phyloP scores from a whole-genome alignment of 2,797 vertebrate species.

The Ataeniobius toweri region DNA sequence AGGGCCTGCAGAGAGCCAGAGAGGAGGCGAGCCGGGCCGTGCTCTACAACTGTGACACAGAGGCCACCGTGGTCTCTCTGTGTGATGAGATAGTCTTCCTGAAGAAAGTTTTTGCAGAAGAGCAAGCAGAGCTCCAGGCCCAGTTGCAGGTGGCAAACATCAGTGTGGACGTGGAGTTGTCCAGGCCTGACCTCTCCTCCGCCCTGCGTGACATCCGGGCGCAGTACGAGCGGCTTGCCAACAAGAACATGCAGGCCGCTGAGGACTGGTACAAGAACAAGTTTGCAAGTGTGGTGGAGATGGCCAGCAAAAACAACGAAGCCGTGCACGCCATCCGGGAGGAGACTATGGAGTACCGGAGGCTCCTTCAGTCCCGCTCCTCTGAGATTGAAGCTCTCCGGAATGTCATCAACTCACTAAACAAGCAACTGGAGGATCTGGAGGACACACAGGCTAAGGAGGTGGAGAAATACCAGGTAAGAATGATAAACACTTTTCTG shows the following conservation, averaged over 20 bases:
- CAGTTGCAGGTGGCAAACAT: constrained; percentile 80
- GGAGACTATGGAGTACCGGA: constrained; percentile 86
- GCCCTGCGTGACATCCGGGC: constrained; percentile 83
- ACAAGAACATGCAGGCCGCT: constrained; percentile 83
- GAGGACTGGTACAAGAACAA: constrained; percentile 86
- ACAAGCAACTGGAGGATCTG: constrained; percentile 81
- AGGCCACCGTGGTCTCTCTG: constrained; percentile 78
- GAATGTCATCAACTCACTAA: constrained; percentile 83
- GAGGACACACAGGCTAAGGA: constrained; percentile 83
- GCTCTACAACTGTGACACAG: constrained; percentile 74
- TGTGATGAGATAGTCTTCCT: constrained; percentile 80
- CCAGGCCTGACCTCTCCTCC: constrained; percentile 82
- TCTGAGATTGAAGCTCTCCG: constrained; percentile 85
- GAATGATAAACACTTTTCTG: not conserved
- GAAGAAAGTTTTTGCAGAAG: constrained; percentile 82
- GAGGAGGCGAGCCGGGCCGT: constrained; percentile 73
- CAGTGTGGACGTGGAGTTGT: constrained; percentile 79
- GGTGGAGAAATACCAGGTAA: constrained; percentile 85
- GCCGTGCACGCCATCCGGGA: constrained; percentile 84
- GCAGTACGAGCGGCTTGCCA: constrained; percentile 85
- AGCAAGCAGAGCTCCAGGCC: constrained; percentile 75
- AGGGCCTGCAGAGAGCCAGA: constrained; percentile 67
- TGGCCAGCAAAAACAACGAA: constrained; percentile 81
- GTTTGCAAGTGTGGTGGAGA: constrained; percentile 81
- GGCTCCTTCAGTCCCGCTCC: constrained; percentile 83